Base-by-base conservation (phyloP, 2,888 invertebrate genomes). In the Sphecodes monilicornis region DNA sequence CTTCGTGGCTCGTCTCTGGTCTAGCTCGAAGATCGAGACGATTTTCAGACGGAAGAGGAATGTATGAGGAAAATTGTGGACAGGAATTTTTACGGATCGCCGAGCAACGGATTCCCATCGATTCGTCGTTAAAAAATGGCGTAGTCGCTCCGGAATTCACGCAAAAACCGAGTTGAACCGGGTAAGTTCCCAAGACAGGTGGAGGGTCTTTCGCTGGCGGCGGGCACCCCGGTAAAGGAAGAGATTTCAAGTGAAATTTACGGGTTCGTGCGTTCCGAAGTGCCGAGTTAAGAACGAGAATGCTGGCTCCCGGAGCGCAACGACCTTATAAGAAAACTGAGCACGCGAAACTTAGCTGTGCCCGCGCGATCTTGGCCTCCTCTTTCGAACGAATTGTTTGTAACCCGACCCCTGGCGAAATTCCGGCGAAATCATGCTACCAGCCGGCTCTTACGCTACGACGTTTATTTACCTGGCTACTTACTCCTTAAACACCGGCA, bases 221-320 rank as follows among this genome's bases (percentile, higher is more conserved):
- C 71, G 36, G 29, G 46, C 43, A 57, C 46, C 57, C 72, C 57
- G 39, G 82, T 81, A 80, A 83, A 83, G 78, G 80, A 88, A 82
- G 69, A 88, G 86, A 86, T 81, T 82, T 84, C 84, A 60, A 88
- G 86, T 66, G 76, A 88, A 89, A 89, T 89, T 89, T 88, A 89
- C 86, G 89, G 81, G 80, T 88, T 88, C 81, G 81, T 89, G 89
- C 88, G 82, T 82, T 69, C 79, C 76, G 84, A 82, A 82, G 86
- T 84, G 86, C 81, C 66, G 89, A 88, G 89, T 89, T 89, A 86
- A 88, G 86, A 80, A 86, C 81, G 87, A 82, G 86, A 78, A 87
- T 87, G 64, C 84, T 74, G 81, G 84, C 80, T 2, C 60, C 60
- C 78, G 80, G 50, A 80, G 80, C 74, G 84, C 77, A 81, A 86